These are phyloP conservation scores for Rhinella marina DNA, from an alignment of 2,797 vertebrate species.

Conservation along the genomic window DNA sequence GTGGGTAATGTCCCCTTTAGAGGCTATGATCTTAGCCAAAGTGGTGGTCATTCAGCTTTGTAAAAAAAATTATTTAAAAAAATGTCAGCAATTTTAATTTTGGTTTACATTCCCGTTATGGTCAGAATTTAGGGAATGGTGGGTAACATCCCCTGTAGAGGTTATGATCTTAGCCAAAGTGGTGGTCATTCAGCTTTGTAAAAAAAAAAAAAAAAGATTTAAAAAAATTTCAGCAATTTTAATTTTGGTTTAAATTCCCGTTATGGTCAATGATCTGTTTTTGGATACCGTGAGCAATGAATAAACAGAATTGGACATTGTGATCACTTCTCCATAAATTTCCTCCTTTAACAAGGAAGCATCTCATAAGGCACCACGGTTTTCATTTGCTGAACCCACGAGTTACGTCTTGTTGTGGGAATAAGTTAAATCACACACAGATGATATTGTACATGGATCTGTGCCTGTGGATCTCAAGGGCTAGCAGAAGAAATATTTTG, in stretches of 20 bases:
- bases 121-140: neutral
- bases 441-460: constrained; percentile 34
- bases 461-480: constrained; percentile 20
- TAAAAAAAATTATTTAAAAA: neutral
- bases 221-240: neutral
- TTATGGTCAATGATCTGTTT: neutral
- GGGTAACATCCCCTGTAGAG: neutral
- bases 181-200: neutral
- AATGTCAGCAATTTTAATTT: neutral
- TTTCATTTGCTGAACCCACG: constrained; percentile 26
- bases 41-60: neutral
- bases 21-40: neutral
- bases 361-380: constrained; percentile 18
- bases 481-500: constrained; percentile 35
- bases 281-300: neutral
- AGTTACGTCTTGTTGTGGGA: constrained; percentile 22
- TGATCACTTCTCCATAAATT: neutral
- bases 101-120: neutral
- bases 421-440: constrained; percentile 40
- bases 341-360: constrained; percentile 25
- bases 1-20: neutral
- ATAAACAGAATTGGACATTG: neutral
- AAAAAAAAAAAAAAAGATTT: neutral
- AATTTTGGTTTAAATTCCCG: neutral
- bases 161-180: neutral